These are phyloP conservation scores for Macrostomum lignano DNA, from an alignment of 1,140 invertebrate genomes.

Conservation along the genomic window DNA sequence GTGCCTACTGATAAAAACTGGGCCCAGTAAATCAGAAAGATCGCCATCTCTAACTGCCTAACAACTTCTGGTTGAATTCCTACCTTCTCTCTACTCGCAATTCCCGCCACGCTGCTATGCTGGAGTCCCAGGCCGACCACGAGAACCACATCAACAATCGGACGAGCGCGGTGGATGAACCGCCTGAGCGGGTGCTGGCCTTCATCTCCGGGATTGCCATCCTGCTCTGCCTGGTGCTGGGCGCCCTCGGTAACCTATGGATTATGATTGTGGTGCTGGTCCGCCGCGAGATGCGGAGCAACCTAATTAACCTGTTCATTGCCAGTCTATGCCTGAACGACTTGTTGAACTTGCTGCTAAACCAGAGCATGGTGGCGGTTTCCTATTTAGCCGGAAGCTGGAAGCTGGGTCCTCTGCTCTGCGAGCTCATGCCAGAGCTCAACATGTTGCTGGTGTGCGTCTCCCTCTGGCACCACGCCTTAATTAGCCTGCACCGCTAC, in stretches of 20 bases:
- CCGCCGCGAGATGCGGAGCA: constrained; percentile 14
- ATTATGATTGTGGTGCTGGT: constrained; percentile 7
- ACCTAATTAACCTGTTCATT: constrained; percentile 20
- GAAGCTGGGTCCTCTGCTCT: constrained; percentile 14
- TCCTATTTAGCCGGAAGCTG: constrained; percentile 19
- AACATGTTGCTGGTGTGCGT: constrained; percentile 19
- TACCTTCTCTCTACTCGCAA: too few species aligned
- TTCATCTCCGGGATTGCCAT: constrained; percentile 4
- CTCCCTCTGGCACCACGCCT: constrained; percentile 22
- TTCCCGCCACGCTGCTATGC: too few species aligned
- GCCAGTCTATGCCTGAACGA: constrained; percentile 25
- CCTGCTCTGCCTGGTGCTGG: constrained; percentile 4
- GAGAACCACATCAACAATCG: too few species aligned
- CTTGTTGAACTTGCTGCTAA: constrained; percentile 20
- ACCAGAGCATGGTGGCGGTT: constrained; percentile 20
- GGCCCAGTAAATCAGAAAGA: too few species aligned
- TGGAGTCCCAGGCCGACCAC: too few species aligned
- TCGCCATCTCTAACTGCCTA: too few species aligned
- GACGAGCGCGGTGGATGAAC: too few species aligned
- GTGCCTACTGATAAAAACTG: too few species aligned
- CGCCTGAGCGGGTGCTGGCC: too few species aligned
- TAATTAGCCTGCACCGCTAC: constrained; percentile 24
- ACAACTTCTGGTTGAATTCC: too few species aligned
- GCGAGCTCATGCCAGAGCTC: constrained; percentile 19
- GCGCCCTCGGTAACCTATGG: constrained; percentile 8